Base-by-base conservation (phyloP, 2,888 invertebrate genomes). In the Cremastobaeus sp. region DNA sequence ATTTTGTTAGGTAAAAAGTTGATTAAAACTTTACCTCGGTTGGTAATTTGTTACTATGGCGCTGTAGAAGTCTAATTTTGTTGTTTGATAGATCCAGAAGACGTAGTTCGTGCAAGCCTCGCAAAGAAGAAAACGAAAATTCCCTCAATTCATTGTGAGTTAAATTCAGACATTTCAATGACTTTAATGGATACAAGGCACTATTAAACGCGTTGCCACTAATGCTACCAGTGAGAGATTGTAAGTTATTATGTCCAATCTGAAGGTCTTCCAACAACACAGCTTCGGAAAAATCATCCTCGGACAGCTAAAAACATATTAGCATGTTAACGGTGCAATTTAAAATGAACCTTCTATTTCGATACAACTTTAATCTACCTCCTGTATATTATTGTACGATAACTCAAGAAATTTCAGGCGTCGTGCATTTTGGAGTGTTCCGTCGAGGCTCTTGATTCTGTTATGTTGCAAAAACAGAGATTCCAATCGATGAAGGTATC, bases 81-180 rank as follows among this genome's bases (percentile, higher is more conserved):
- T 95, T 96, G 83, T 92, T 90, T 1, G 95, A 95, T 17, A 95
- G 89, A 88, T 95, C 95, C 59, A 95, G 90, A 11, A 92, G 90
- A 45, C 91, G 91, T n/a, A 96, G 88, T 74, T 91, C 90, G 76
- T 91, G 91, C 66, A 95, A 87, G 0, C 95, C 95, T 64, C 92
- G 92, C 41, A 95, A 91, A 86, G 95, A 94, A 84, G 93, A 92
- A 82, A 95, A 90, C 0, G 94, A 94, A 88, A 96, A 95, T 81
- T 94, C 94, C 0, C 90, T 89, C 62, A 95, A 89, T 32, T 90
- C 89, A 84, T 96, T 96, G 83, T 92, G 92, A 0, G 94, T 94
- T 71, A 96, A 89, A 88, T 95, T 95, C 37, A 94, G 89, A 76
- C 90, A 91, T 75, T 90, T 90, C 15, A 96, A 88, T 6, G 92